A percentile compares a stretch with the other conserved stretches of the same genome.
Conservation (phyloP, 2,113 vertebrate genomes). For the Panurus biarmicus region DNA sequence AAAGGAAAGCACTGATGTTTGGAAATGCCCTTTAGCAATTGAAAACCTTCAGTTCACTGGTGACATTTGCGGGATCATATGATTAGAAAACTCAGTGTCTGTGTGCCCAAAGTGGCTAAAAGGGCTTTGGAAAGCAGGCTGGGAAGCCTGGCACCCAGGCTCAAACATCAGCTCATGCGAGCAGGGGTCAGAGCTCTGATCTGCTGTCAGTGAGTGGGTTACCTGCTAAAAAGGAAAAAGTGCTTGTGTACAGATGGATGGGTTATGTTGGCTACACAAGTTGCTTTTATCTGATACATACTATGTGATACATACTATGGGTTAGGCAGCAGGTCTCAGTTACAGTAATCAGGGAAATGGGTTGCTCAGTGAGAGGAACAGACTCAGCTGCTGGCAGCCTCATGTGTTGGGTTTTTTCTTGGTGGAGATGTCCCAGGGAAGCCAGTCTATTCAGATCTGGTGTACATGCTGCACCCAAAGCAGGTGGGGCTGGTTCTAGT, state of each 20-base stretch:
- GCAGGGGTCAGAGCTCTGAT: neutral
- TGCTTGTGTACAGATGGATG: neutral
- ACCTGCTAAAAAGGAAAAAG: neutral
- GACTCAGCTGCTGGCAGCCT: fast-evolving
- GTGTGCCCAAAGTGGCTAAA: neutral
- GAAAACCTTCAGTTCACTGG: neutral
- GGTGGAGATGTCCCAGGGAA: neutral
- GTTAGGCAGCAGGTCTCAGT: neutral
- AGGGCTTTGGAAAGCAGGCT: neutral
- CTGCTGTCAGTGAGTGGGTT: neutral
- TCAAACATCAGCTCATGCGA: fast-evolving
- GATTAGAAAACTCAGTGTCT: neutral
- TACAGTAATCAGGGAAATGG: neutral
- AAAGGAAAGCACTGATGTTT: neutral
- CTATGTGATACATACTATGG: fast-evolving
- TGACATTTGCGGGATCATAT: neutral
- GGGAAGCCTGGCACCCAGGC: neutral
- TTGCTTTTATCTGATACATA: neutral
- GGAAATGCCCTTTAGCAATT: neutral
- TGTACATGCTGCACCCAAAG: fast-evolving
- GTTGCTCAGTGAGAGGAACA: neutral
- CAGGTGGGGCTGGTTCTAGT: neutral
- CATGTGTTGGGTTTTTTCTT: neutral
- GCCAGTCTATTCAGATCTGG: neutral
- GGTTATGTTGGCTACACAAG: neutral